Evolutionary conservation across 2,888 invertebrate genomes (phyloP).

Genomic region (Alloscopus bannaensis): DNA sequence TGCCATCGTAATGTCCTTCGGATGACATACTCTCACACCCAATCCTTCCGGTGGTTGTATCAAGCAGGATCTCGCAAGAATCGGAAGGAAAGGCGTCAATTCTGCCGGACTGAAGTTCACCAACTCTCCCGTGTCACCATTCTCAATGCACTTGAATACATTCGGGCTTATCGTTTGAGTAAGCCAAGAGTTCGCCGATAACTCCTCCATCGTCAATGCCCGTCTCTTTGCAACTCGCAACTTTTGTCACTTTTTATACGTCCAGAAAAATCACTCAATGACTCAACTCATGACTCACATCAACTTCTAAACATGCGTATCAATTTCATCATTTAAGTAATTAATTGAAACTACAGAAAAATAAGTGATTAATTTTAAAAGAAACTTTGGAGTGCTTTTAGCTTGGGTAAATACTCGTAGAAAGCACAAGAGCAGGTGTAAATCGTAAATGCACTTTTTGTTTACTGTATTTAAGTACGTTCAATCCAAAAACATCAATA

Average conservation of each 20-base stretch:
- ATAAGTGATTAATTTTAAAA: too few relatives aligned
- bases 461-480: too few relatives aligned
- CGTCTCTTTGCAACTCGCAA: background rate
- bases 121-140: conserved; percentile 86
- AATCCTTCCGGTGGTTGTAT: conserved; percentile 89
- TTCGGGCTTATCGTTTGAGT: conserved; percentile 80
- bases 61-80: conserved; percentile 94
- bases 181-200: conserved; percentile 33
- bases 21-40: conserved; percentile 78
- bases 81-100: conserved; percentile 92
- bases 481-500: too few relatives aligned
- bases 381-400: too few relatives aligned
- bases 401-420: too few relatives aligned
- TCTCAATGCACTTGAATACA: conserved; percentile 88
- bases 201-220: conserved; percentile 38
- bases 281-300: background rate
- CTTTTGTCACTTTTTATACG: background rate
- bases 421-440: too few relatives aligned
- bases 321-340: background rate
- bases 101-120: conserved; percentile 85
- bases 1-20: conserved; percentile 83
- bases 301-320: background rate
- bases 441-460: too few relatives aligned
- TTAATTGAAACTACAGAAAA: too few relatives aligned
- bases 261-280: background rate